Evolutionary conservation across 2,888 invertebrate species (phyloP).

Genomic region (Lysandra coridon): DNA sequence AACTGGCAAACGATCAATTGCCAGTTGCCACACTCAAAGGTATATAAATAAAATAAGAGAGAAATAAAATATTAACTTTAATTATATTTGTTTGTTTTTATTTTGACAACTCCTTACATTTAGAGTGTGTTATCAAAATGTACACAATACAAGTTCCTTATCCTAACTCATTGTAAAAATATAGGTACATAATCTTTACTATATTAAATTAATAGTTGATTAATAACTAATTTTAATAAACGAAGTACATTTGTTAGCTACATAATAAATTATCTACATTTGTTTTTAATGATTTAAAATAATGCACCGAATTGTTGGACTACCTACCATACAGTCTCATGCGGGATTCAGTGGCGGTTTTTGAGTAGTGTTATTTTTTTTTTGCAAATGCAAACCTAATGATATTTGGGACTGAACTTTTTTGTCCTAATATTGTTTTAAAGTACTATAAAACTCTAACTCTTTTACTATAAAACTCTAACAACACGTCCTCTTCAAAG

Average conservation of each 20-base stretch:
- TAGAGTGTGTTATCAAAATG: conserved; percentile 71
- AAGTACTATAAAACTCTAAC: too few relatives aligned
- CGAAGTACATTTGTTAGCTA: conserved; percentile 46
- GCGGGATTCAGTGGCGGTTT: conserved; percentile 8
- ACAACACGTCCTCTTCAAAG: neutral
- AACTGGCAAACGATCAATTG: too few relatives aligned
- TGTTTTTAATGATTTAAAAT: conserved; percentile 33
- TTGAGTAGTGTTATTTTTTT: neutral
- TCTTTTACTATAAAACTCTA: too few relatives aligned
- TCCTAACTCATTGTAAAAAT: conserved; percentile 73
- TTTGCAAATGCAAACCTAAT: neutral
- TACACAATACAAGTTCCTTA: conserved; percentile 67
- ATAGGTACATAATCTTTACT: conserved; percentile 61
- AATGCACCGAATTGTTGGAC: conserved; percentile 32
- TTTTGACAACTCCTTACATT: conserved; percentile 59
- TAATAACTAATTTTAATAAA: conserved; percentile 50
- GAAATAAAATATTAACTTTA: conserved; percentile 67
- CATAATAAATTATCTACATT: conserved; percentile 42
- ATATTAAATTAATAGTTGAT: conserved; percentile 52
- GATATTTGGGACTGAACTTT: neutral
- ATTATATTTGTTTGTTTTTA: conserved; percentile 65
- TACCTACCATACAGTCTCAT: conserved; percentile 65
- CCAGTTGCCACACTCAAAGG: too few relatives aligned
- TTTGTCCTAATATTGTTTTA: too few relatives aligned
- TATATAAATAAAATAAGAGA: conserved; percentile 25